phyloP scores from a whole-genome alignment of 2,888 invertebrate genomes.

The Diplazon laetatorius region DNA sequence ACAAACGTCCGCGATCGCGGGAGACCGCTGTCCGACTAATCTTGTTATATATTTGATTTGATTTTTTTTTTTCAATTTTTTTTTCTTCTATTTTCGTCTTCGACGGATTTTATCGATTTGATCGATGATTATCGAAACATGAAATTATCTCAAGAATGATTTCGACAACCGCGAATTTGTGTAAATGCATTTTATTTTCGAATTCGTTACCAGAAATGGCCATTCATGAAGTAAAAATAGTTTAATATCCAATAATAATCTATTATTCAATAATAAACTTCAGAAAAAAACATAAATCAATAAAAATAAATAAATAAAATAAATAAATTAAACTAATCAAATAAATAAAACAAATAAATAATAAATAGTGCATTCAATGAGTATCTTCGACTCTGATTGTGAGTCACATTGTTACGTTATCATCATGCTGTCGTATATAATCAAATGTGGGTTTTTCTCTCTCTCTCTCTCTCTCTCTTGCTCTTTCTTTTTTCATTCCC shows the following conservation, averaged over 20 bases:
- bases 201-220: too few species aligned
- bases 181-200: too few species aligned
- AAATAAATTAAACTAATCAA: too few species aligned
- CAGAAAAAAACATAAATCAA: too few species aligned
- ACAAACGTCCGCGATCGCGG: neutral
- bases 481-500: neutral
- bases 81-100: too few species aligned
- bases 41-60: neutral
- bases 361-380: neutral
- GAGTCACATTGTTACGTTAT: neutral
- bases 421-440: neutral
- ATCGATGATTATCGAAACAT: neutral
- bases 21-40: conserved; percentile 12
- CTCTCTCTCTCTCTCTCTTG: too few species aligned
- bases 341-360: neutral
- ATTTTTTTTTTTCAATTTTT: neutral
- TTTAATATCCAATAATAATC: too few species aligned
- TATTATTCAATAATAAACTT: too few species aligned
- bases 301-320: neutral
- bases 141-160: too few species aligned
- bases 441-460: too few species aligned
- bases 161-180: too few species aligned
- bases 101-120: neutral
- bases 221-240: too few species aligned
- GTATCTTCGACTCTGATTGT: neutral